A percentile compares a stretch with the other conserved stretches of the same genome.
Conservation (phyloP, 2,888 invertebrate species). For the Rhingia rostrata region DNA sequence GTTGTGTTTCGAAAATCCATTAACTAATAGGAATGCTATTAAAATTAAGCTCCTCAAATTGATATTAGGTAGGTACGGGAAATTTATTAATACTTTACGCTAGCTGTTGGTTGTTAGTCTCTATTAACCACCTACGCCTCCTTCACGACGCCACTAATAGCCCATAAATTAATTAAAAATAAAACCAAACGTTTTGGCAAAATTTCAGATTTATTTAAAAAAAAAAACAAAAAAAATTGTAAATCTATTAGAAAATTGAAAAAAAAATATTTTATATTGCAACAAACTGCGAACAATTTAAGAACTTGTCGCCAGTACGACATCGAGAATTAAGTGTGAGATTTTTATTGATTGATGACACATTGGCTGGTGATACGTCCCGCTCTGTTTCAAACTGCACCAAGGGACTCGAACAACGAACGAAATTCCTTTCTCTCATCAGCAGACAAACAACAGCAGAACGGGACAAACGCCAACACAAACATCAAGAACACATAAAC, state of each 20-base stretch:
- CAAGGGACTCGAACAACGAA: slow-evolving; percentile 26
- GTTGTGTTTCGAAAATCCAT: too few species aligned
- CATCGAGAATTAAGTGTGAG: slow-evolving; percentile 52
- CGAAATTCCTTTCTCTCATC: slow-evolving; percentile 31
- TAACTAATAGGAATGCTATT: too few species aligned
- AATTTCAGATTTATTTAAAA: slow-evolving; percentile 23
- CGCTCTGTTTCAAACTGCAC: slow-evolving; percentile 26
- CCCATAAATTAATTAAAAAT: slow-evolving; percentile 27
- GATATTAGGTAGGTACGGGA: too few species aligned
- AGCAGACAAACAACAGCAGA: slow-evolving; percentile 17
- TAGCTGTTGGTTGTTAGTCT: too few species aligned
- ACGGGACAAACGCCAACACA: slow-evolving; percentile 55
- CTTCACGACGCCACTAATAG: slow-evolving; percentile 36
- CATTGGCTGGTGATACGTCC: slow-evolving; percentile 21
- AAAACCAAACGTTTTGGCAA: slow-evolving; percentile 44
- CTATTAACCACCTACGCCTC: background rate
- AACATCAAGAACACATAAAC: slow-evolving; percentile 44
- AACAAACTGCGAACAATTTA: slow-evolving; percentile 36
- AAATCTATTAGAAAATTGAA: background rate
- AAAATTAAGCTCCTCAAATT: too few species aligned
- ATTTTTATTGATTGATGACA: slow-evolving; percentile 63
- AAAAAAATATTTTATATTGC: slow-evolving; percentile 5
- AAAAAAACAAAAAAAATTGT: slow-evolving; percentile 6
- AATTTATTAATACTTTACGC: too few species aligned
- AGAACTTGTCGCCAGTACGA: slow-evolving; percentile 35